phyloP scores from a whole-genome alignment of 2,888 invertebrate species.

The Sinelater perroti region DNA sequence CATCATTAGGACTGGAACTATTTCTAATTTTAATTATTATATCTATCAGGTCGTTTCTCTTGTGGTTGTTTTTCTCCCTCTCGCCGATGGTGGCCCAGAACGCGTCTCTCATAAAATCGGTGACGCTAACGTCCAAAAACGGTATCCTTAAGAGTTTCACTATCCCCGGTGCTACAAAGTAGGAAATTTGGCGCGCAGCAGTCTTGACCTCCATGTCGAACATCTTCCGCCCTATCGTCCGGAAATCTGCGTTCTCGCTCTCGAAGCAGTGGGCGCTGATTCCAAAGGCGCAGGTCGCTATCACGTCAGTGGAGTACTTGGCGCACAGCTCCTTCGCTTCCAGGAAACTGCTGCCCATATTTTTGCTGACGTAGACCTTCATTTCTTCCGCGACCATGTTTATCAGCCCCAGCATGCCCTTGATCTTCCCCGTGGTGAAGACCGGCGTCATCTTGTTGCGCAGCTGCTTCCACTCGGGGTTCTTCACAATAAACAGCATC shows the following conservation, averaged over 20 bases:
- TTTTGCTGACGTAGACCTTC: constrained; percentile 52
- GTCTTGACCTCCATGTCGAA: constrained; percentile 50
- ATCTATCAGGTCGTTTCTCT: constrained; percentile 55
- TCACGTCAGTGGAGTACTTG: constrained; percentile 60
- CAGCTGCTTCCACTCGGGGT: constrained; percentile 63
- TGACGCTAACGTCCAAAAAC: constrained; percentile 46
- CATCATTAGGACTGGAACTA: not conserved
- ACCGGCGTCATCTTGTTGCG: constrained; percentile 63
- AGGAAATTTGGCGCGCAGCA: constrained; percentile 46
- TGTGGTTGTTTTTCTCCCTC: constrained; percentile 41
- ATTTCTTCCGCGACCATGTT: constrained; percentile 54
- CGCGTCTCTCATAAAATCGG: constrained; percentile 48
- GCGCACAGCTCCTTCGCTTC: constrained; percentile 56
- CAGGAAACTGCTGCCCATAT: constrained; percentile 45
- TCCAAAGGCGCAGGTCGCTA: constrained; percentile 61
- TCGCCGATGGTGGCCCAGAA: constrained; percentile 50
- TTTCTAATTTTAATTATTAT: constrained; percentile 36
- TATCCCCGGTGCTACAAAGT: constrained; percentile 47
- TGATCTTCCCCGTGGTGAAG: constrained; percentile 64
- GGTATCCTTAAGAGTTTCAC: constrained; percentile 45
- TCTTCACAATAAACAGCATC: constrained; percentile 58
- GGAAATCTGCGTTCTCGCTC: constrained; percentile 55
- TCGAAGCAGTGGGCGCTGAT: constrained; percentile 58
- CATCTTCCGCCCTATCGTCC: constrained; percentile 51
- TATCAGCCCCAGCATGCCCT: constrained; percentile 61